These are phyloP conservation scores for Drosophila yakuba DNA, from an alignment of 1,140 invertebrate genomes.

Conservation along the genomic window DNA sequence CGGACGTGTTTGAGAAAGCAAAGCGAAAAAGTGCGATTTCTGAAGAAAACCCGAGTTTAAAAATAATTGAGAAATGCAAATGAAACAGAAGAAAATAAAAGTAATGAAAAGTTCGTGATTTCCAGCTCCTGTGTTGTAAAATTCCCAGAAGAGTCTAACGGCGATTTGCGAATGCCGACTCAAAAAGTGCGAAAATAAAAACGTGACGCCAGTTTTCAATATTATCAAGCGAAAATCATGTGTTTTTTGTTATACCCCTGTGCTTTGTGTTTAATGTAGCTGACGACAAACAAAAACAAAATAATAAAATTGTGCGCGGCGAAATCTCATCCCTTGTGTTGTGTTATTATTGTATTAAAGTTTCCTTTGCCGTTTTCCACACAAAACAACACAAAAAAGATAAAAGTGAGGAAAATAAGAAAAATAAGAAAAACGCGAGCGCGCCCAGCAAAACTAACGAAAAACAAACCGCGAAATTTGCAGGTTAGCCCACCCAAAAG, in stretches of 20 bases:
- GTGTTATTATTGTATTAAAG: conserved; percentile 18
- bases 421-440: conserved; percentile 6
- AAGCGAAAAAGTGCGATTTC: conserved; percentile 8
- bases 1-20: conserved; percentile 30
- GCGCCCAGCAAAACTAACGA: background rate
- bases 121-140: conserved; percentile 53
- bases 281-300: conserved; percentile 53
- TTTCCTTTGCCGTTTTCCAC: conserved; percentile 18
- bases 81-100: conserved; percentile 6
- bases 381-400: conserved; percentile 3
- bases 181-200: conserved; percentile 28
- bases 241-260: conserved; percentile 38
- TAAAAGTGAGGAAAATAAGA: background rate
- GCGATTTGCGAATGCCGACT: conserved; percentile 23
- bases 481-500: conserved; percentile 19
- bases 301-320: conserved; percentile 26
- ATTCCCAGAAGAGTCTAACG: conserved; percentile 39
- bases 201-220: conserved; percentile 46
- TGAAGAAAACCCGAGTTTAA: conserved; percentile 17
- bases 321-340: conserved; percentile 16
- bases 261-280: conserved; percentile 68
- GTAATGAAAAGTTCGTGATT: conserved; percentile 48
- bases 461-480: conserved; percentile 36
- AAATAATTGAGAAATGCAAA: background rate
- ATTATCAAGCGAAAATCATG: conserved; percentile 31